Evolutionary conservation across 2,113 vertebrate species (phyloP).

Genomic region (Alosa alosa): DNA sequence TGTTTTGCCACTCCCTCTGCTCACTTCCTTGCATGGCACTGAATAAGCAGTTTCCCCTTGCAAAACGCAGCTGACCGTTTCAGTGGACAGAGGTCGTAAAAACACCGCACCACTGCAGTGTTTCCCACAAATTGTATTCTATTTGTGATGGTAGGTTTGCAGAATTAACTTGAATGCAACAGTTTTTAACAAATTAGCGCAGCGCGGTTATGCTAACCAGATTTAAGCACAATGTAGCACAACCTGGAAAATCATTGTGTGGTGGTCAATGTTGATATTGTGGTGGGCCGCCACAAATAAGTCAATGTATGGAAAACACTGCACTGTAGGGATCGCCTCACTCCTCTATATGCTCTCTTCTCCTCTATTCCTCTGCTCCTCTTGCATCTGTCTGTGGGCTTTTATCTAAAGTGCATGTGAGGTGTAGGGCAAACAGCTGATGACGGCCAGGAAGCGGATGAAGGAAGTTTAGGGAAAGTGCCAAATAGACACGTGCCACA

Average conservation of each 20-base stretch:
- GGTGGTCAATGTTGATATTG: no score
- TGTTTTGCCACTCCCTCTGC: not conserved
- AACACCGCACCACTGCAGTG: no score
- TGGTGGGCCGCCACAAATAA: no score
- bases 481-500: not conserved
- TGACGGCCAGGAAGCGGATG: not conserved
- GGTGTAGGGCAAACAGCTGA: not conserved
- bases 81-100: not conserved
- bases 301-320: no score
- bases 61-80: not conserved
- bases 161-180: no score
- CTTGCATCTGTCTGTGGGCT: not conserved
- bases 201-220: no score
- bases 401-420: not conserved
- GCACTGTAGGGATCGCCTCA: not conserved
- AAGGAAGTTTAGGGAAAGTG: not conserved
- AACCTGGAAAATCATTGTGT: no score
- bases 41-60: not conserved
- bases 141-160: no score
- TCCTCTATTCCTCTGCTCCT: no score
- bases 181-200: no score
- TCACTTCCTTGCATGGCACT: not conserved
- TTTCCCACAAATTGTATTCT: no score
- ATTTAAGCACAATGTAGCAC: no score
- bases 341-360: not conserved